Evolutionary conservation across 2,888 invertebrate species (phyloP).

Genomic region (Plemyria rubiginata): DNA sequence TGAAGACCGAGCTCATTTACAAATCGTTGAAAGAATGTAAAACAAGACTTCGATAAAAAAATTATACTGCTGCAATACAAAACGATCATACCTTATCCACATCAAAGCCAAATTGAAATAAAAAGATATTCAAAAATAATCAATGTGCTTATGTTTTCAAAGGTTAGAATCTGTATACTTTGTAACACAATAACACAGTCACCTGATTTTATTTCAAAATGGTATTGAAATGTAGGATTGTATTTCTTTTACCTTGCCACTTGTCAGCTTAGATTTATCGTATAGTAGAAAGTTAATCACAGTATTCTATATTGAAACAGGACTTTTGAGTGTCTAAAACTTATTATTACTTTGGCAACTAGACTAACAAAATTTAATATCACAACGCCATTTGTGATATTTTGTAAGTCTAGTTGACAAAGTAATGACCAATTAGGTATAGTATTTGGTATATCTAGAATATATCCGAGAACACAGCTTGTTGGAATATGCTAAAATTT

Average conservation of each 20-base stretch:
- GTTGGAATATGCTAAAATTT: neutral
- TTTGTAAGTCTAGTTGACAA: no score
- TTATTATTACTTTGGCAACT: neutral
- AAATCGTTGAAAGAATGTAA: neutral
- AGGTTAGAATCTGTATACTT: slow-evolving; percentile 4
- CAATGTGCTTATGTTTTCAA: neutral
- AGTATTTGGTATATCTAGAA: neutral
- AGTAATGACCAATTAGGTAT: neutral
- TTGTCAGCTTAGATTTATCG: slow-evolving; percentile 18
- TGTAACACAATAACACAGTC: slow-evolving; percentile 33
- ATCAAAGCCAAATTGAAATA: neutral
- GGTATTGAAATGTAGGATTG: slow-evolving; percentile 32
- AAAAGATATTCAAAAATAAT: neutral
- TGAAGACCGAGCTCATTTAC: slow-evolving; percentile 4
- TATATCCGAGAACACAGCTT: neutral
- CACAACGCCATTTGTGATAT: no score
- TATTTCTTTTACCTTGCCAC: slow-evolving; percentile 31
- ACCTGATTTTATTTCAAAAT: slow-evolving; percentile 30
- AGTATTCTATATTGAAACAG: no score
- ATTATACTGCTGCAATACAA: neutral
- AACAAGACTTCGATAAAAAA: no score
- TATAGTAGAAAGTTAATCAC: neutral
- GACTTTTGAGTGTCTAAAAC: neutral
- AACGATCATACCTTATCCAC: neutral
- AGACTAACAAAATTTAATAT: no score